Evolutionary conservation across 2,888 invertebrate species (phyloP).

Genomic region (Chloromyia formosa): DNA sequence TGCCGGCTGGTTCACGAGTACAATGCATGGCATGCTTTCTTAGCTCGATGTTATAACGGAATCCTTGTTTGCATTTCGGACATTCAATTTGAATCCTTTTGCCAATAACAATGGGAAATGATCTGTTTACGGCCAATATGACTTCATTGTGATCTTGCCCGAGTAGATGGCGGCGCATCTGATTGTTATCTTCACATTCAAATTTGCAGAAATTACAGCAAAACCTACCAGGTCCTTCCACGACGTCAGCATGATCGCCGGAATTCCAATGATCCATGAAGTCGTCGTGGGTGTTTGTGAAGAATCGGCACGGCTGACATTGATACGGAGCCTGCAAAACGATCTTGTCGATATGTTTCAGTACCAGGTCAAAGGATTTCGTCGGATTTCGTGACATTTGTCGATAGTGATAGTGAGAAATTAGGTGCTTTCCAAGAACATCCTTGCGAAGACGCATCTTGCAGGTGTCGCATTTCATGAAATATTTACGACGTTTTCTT

Average conservation of each 20-base stretch:
- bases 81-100: constrained; percentile 74
- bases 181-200: constrained; percentile 70
- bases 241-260: constrained; percentile 65
- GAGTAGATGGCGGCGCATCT: constrained; percentile 75
- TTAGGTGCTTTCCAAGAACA: constrained; percentile 83
- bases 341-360: constrained; percentile 80
- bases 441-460: constrained; percentile 73
- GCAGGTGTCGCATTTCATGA: constrained; percentile 76
- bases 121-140: constrained; percentile 78
- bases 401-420: constrained; percentile 85
- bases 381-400: constrained; percentile 71
- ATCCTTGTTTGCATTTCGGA: constrained; percentile 72
- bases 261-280: constrained; percentile 81
- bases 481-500: constrained; percentile 68
- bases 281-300: constrained; percentile 77
- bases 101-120: constrained; percentile 80
- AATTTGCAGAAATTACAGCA: constrained; percentile 81
- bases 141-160: constrained; percentile 76
- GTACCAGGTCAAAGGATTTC: constrained; percentile 71
- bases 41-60: constrained; percentile 79
- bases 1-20: constrained; percentile 64
- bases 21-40: constrained; percentile 69
- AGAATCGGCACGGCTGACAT: constrained; percentile 85
- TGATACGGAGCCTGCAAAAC: constrained; percentile 86
- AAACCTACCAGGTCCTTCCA: constrained; percentile 69